phyloP scores from a whole-genome alignment of 2,113 vertebrate genomes.

The Orthonyx spaldingii region DNA sequence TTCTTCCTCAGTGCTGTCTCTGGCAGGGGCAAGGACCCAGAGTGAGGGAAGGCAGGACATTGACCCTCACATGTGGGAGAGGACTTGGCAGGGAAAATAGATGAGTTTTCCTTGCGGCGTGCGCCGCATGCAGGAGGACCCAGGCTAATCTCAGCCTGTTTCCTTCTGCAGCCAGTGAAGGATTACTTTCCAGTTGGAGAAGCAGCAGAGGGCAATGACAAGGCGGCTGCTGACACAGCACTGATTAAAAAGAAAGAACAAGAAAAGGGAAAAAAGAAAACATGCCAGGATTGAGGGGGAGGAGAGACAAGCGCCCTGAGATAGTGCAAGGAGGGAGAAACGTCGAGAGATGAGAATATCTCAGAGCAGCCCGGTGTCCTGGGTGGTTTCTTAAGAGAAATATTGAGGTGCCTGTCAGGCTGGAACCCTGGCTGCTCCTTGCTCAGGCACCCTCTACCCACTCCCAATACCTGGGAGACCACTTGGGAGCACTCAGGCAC shows the following conservation, averaged over 20 bases:
- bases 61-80: not conserved
- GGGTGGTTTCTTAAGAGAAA: not conserved
- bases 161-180: slow-evolving; percentile 16
- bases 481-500: not conserved
- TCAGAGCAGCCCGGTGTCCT: not conserved
- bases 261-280: not conserved
- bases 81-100: not conserved
- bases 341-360: not conserved
- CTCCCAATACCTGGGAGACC: not conserved
- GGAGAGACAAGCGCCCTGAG: not conserved
- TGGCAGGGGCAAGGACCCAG: not conserved
- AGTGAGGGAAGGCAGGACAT: not conserved
- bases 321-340: not conserved
- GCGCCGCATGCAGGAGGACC: not conserved
- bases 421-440: not conserved
- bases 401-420: not conserved
- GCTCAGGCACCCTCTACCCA: not conserved
- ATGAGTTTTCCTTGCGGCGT: not conserved
- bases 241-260: not conserved
- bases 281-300: not conserved
- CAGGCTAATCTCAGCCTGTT: not conserved
- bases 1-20: not conserved
- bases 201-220: slow-evolving; percentile 26
- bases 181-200: slow-evolving; percentile 41
- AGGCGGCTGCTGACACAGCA: slow-evolving; percentile 55